A percentile compares a stretch with the other conserved stretches of the same genome.
phyloP scores from a whole-genome alignment of 1,140 invertebrate genomes.

The Drepana arcuata region DNA sequence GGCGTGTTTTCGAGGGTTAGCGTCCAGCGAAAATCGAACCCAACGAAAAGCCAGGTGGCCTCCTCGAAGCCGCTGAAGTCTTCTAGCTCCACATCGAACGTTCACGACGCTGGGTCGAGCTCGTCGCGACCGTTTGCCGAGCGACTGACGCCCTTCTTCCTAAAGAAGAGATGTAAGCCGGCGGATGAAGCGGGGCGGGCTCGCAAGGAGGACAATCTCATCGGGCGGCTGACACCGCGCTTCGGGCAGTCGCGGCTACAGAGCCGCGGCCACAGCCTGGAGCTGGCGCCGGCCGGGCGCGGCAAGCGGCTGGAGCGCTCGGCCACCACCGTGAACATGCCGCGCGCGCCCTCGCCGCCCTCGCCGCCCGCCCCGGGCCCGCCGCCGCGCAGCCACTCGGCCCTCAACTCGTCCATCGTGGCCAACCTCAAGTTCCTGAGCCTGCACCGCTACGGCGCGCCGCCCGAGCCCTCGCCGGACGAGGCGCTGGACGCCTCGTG shows the following conservation, averaged over 20 bases:
- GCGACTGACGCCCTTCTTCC: slow-evolving; percentile 55
- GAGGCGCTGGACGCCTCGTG: background rate
- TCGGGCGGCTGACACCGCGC: slow-evolving; percentile 53
- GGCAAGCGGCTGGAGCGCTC: slow-evolving; percentile 52
- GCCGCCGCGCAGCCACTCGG: too few species aligned
- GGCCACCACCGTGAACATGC: slow-evolving; percentile 53
- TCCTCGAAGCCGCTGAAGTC: slow-evolving; percentile 45
- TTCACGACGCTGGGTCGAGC: slow-evolving; percentile 55
- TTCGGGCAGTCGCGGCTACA: slow-evolving; percentile 56
- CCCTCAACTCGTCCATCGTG: slow-evolving; percentile 53
- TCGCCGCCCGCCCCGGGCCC: too few species aligned
- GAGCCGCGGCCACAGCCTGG: slow-evolving; percentile 50
- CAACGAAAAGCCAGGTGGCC: slow-evolving; percentile 46
- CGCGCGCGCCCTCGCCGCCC: slow-evolving; percentile 52
- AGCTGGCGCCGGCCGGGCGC: slow-evolving; percentile 34
- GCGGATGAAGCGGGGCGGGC: slow-evolving; percentile 27
- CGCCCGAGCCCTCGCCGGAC: background rate
- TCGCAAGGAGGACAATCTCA: slow-evolving; percentile 57
- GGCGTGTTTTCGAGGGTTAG: slow-evolving; percentile 40
- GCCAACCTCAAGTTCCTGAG: slow-evolving; percentile 54
- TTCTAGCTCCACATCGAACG: slow-evolving; percentile 55
- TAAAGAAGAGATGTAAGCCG: slow-evolving; percentile 61
- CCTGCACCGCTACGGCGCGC: slow-evolving; percentile 55
- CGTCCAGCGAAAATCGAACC: slow-evolving; percentile 63
- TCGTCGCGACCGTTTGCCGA: slow-evolving; percentile 52